A percentile compares a stretch with the other conserved stretches of the same genome.
Evolutionary conservation across 2,797 vertebrate species (phyloP).

Genomic region (Paratrypauchen microcephalus): DNA sequence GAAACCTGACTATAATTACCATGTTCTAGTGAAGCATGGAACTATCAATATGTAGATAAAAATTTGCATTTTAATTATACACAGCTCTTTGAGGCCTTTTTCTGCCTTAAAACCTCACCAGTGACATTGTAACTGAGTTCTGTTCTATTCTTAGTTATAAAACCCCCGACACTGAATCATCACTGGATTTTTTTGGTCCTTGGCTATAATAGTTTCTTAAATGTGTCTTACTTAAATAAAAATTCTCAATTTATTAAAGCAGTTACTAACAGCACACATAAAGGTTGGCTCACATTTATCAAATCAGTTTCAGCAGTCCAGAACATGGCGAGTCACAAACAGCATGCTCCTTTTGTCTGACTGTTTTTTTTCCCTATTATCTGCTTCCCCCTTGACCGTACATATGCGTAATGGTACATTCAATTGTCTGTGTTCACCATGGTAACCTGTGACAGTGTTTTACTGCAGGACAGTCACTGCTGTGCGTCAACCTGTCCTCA

Average conservation of each 20-base stretch:
- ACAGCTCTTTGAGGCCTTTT: background rate
- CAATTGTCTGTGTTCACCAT: conserved; percentile 16
- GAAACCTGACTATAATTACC: background rate
- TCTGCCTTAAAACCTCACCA: background rate
- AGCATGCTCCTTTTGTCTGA: background rate
- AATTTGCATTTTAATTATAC: background rate
- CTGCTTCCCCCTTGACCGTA: background rate
- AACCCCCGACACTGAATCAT: background rate
- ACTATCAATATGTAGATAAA: background rate
- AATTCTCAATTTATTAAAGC: background rate
- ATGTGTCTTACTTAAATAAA: background rate
- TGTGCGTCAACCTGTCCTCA: conserved; percentile 46
- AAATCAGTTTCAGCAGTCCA: background rate
- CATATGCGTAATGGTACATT: conserved; percentile 1
- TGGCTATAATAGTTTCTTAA: background rate
- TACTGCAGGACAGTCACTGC: conserved; percentile 31
- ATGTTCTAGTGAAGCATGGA: background rate
- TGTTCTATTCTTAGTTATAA: background rate
- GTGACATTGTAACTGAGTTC: background rate
- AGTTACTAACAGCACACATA: background rate
- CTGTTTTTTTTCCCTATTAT: conserved; percentile 12
- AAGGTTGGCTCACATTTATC: background rate
- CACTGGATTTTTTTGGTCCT: background rate
- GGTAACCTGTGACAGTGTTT: conserved; percentile 34
- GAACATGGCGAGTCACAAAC: background rate